phyloP scores from a whole-genome alignment of 2,113 vertebrate genomes.

The Oreotrochilus melanogaster region DNA sequence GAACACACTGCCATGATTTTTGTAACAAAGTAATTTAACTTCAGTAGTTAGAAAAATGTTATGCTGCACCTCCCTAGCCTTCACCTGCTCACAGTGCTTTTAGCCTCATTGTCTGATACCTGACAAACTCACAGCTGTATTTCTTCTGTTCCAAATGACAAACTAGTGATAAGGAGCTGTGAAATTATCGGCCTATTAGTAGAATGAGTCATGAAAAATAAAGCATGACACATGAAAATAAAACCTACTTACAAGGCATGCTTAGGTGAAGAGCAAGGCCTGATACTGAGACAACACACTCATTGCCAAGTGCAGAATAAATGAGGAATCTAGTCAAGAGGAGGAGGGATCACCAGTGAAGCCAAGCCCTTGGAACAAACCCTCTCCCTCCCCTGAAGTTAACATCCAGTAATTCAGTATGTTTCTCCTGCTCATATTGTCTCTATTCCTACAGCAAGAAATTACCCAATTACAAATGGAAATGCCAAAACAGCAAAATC shows the following conservation, averaged over 20 bases:
- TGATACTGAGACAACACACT: background rate
- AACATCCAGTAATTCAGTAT: background rate
- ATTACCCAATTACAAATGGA: background rate
- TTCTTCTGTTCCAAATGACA: background rate
- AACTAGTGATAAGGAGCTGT: background rate
- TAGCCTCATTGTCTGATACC: background rate
- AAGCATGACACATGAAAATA: conserved; percentile 11
- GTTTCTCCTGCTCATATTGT: background rate
- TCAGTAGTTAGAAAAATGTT: background rate
- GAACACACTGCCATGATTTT: background rate
- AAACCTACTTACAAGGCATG: conserved; percentile 28
- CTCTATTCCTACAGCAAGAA: background rate
- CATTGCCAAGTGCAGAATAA: conserved; percentile 8
- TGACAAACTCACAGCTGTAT: background rate
- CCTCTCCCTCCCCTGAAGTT: background rate
- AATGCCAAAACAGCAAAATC: background rate
- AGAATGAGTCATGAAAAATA: conserved; percentile 31
- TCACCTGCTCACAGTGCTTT: background rate
- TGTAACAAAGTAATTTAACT: background rate
- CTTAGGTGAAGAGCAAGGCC: conserved; percentile 32
- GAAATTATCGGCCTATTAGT: conserved; percentile 31
- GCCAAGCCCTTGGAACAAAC: conserved; percentile 9
- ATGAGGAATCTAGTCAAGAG: background rate
- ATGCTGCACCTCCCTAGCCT: background rate
- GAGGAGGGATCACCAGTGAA: background rate